phyloP scores from a whole-genome alignment of 2,888 invertebrate genomes.

The Morpho helenor region DNA sequence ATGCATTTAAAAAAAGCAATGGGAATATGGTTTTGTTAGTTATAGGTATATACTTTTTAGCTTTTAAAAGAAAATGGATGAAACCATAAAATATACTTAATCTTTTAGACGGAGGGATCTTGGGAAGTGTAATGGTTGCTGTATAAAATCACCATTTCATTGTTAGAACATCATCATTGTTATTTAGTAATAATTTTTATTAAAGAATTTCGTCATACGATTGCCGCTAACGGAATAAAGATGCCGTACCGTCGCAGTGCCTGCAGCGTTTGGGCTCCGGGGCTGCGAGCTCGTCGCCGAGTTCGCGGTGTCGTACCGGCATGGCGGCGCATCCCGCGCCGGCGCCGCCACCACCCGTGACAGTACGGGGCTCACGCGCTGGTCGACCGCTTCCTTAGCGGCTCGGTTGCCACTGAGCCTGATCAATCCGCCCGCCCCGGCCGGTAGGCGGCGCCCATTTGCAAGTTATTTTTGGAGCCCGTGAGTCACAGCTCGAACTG shows the following conservation, averaged over 20 bases:
- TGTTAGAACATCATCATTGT: too few relatives aligned
- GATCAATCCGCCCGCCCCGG: constrained; percentile 71
- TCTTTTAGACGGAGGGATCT: too few relatives aligned
- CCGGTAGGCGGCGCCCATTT: constrained; percentile 77
- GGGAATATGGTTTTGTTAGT: too few relatives aligned
- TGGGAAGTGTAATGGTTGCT: too few relatives aligned
- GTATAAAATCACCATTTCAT: too few relatives aligned
- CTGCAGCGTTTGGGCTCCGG: constrained; percentile 95
- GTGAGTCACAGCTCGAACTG: constrained; percentile 70
- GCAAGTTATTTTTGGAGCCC: constrained; percentile 68
- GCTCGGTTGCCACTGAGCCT: constrained; percentile 75
- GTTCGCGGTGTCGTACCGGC: constrained; percentile 79
- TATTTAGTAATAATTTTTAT: too few relatives aligned
- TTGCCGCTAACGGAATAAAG: constrained; percentile 5
- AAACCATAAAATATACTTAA: too few relatives aligned
- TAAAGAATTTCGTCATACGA: background rate
- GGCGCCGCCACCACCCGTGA: constrained; percentile 67
- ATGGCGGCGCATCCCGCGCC: constrained; percentile 80
- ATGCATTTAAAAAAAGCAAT: too few relatives aligned
- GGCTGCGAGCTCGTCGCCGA: constrained; percentile 77
- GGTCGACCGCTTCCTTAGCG: constrained; percentile 67
- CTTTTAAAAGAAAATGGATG: too few relatives aligned
- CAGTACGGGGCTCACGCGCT: constrained; percentile 55
- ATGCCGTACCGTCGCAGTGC: constrained; percentile 90
- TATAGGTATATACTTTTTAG: too few relatives aligned